These are phyloP conservation scores for Physella acuta DNA, from an alignment of 1,140 invertebrate species.

Conservation along the genomic window DNA sequence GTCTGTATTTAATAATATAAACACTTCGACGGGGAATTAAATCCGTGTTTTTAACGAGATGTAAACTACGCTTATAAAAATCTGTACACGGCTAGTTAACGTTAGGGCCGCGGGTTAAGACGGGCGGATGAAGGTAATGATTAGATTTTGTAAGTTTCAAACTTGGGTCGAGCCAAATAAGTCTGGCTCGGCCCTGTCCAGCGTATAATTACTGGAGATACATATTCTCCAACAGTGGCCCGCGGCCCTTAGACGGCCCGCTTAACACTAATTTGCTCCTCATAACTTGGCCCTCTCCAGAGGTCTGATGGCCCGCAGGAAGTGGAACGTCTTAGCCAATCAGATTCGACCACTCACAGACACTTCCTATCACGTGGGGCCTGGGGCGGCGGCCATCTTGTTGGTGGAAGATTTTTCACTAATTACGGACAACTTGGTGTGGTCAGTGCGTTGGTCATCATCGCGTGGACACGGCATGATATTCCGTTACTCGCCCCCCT, in stretches of 20 bases:
- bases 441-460: neutral
- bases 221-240: neutral
- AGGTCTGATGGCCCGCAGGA: conserved; percentile 10
- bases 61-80: too few relatives aligned
- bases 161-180: too few relatives aligned
- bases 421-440: conserved; percentile 4
- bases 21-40: too few relatives aligned
- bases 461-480: conserved; percentile 8
- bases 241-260: neutral
- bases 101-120: too few relatives aligned
- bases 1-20: too few relatives aligned
- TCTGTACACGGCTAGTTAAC: too few relatives aligned
- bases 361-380: neutral
- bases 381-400: conserved; percentile 11
- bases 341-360: conserved; percentile 9
- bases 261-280: conserved; percentile 17
- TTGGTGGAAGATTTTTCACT: neutral
- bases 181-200: neutral
- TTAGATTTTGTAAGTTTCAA: too few relatives aligned
- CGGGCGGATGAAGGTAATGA: too few relatives aligned
- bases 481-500: neutral
- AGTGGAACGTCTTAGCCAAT: conserved; percentile 14
- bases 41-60: too few relatives aligned
- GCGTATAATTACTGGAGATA: conserved; percentile 2
- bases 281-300: conserved; percentile 6